These are phyloP conservation scores for Phalacrocorax brasilianus DNA, from an alignment of 2,113 vertebrate species.

Conservation along the genomic window DNA sequence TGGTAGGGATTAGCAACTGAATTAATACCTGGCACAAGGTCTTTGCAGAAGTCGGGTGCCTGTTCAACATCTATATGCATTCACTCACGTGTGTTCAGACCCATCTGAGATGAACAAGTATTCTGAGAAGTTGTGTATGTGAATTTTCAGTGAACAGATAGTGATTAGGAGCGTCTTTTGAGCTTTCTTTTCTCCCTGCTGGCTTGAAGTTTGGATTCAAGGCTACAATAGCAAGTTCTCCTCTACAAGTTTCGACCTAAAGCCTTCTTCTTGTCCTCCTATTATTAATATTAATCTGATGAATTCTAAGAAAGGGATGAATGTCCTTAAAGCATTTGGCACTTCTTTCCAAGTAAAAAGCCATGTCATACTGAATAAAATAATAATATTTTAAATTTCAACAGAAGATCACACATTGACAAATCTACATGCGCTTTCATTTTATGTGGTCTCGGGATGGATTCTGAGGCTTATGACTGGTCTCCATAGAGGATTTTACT, in stretches of 20 bases:
- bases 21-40: neutral
- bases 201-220: neutral
- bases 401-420: neutral
- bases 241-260: neutral
- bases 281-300: neutral
- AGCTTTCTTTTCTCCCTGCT: neutral
- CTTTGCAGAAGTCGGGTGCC: neutral
- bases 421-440: neutral
- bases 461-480: neutral
- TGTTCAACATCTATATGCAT: neutral
- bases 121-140: neutral
- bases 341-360: neutral
- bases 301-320: neutral
- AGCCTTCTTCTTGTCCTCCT: neutral
- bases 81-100: neutral
- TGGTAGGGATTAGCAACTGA: neutral
- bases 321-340: neutral
- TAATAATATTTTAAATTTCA: neutral
- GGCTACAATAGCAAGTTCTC: neutral
- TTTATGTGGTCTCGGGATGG: neutral
- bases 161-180: neutral
- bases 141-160: neutral
- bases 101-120: neutral
- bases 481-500: fast-evolving
- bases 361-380: neutral